Conservation (phyloP, 2,113 vertebrate genomes). For the Carassius gibelio region DNA sequence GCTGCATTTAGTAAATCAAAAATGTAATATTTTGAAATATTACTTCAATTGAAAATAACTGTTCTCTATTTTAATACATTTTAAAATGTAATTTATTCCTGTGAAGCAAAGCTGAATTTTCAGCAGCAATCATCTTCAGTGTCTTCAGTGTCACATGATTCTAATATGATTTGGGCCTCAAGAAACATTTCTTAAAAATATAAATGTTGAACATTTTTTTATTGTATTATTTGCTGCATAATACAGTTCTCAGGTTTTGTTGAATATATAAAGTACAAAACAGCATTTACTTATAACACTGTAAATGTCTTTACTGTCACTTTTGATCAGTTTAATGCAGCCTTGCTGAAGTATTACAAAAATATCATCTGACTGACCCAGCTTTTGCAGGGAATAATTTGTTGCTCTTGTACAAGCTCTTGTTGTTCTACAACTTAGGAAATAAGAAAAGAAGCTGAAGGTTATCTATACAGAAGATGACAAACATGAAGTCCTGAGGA, state of each 20-base stretch:
- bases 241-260: no score
- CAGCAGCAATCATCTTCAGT: not conserved
- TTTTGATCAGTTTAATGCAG: not conserved
- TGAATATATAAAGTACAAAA: not conserved
- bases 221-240: no score
- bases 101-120: not conserved
- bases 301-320: not conserved
- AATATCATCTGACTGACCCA: no score
- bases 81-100: not conserved
- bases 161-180: not conserved
- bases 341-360: not conserved
- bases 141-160: not conserved
- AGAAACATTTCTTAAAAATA: not conserved
- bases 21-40: no score
- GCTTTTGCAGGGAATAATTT: not conserved
- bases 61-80: not conserved
- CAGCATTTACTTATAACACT: no score
- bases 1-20: not conserved
- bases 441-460: slow-evolving; percentile 2
- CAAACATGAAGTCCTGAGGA: not conserved
- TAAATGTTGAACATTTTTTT: no score
- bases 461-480: not conserved
- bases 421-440: no score
- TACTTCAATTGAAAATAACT: no score
- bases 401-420: not conserved